Evolutionary conservation across 2,797 vertebrate genomes (phyloP).

Genomic region (Lepus oiostolus): DNA sequence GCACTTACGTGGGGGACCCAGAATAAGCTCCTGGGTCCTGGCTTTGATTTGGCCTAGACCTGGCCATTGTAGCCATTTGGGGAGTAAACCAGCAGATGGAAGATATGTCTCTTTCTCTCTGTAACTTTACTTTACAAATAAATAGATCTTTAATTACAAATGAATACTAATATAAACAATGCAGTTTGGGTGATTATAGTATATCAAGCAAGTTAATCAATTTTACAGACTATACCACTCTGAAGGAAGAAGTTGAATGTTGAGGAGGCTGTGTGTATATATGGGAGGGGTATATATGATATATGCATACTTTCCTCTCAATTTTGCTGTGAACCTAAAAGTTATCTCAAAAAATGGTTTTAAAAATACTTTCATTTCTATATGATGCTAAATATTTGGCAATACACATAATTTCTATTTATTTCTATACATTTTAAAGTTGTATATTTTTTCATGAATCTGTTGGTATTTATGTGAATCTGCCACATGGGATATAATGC

Average conservation of each 20-base stretch:
- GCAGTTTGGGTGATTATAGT: background rate
- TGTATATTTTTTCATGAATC: background rate
- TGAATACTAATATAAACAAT: background rate
- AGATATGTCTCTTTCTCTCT: no score
- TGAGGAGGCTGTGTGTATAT: background rate
- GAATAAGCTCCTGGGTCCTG: no score
- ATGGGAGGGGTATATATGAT: fast-evolving
- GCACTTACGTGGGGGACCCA: no score
- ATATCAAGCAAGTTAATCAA: background rate
- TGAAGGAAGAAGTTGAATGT: background rate
- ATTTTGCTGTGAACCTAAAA: background rate
- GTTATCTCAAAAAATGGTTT: background rate
- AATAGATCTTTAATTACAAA: no score
- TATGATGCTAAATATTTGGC: background rate
- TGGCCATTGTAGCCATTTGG: no score
- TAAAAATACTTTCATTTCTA: background rate
- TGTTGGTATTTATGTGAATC: background rate
- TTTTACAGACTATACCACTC: background rate
- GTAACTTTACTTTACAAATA: no score
- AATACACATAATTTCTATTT: background rate
- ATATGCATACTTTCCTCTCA: background rate
- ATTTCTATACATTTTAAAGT: background rate
- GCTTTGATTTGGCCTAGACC: no score
- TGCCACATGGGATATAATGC: background rate
- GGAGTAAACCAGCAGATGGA: no score